Base-by-base conservation (phyloP, 37 sponge, comb jelly and placozoan genomes). In the Ianthella basta region DNA sequence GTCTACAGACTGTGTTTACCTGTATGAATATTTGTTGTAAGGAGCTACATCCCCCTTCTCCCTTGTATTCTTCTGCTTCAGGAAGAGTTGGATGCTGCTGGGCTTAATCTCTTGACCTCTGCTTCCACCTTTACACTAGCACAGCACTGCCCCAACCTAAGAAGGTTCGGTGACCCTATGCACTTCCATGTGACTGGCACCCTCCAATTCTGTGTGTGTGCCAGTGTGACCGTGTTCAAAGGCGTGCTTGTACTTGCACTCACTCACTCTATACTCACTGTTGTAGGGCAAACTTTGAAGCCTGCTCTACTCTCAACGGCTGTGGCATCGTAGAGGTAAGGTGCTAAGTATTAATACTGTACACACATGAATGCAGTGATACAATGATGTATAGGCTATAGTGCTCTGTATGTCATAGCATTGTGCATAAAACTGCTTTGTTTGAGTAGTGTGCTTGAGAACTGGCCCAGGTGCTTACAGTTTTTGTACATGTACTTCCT, bases 261-360 rank as follows among this genome's bases (percentile, higher is more conserved):
- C 81, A 70, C 21, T 70, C 8, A 38, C 8, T 23, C 16, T 5
- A 50, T 59, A 3, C 32, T 89, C 54, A 32, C 41, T 30, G 20
- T 14, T 79, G 3, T 44, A 93, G 94, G 57, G 94, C 66, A 34
- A 59, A 27, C 13, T 87, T 93, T 85, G 94, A 93, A 29, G 85
- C 86, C 34, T 85, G 90, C 82, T 80, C 85, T 32, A 59, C 34
- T 40, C 82, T 93, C 13, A 74, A 87, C 85, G 94, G 94, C 0
- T 63, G 73, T 50, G 94, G 94, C 40, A 55, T 93, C 23, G 23
- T 81, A 10, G 75, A 85, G 82, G 94, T 93, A 38, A 79, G 61
- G 41, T 25, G 40, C 39, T 86, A 34, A 63, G 8, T n/a, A 55
- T 32, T 50, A 55, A 25, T 8, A 29, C 4, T 10, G 1, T 6